Conservation (phyloP, 1,140 invertebrate genomes). For the Drosophila trapezifrons region DNA sequence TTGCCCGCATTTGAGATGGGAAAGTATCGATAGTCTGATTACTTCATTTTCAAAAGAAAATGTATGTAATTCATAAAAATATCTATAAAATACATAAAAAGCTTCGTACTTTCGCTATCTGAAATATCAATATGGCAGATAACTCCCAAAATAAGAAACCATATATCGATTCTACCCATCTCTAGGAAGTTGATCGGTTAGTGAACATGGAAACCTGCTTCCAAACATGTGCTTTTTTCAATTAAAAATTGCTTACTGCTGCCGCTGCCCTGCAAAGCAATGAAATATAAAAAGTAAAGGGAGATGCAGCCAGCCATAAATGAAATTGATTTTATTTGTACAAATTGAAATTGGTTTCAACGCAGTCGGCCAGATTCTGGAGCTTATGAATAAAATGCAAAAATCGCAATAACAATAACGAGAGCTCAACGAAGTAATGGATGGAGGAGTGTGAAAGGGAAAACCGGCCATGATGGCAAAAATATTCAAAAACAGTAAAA, state of each 20-base stretch:
- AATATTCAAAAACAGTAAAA: background rate
- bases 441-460: background rate
- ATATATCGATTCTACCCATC: background rate
- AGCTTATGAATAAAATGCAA: conserved; percentile 43
- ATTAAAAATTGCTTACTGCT: conserved; percentile 49
- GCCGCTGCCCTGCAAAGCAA: background rate
- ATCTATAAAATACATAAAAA: no score
- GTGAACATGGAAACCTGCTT: background rate
- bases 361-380: conserved; percentile 22
- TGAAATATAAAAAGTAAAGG: conserved; percentile 17
- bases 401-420: conserved; percentile 36
- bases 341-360: conserved; percentile 51
- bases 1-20: background rate
- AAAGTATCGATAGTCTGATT: background rate
- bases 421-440: background rate
- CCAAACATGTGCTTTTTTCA: conserved; percentile 11
- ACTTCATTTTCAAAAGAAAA: no score
- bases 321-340: conserved; percentile 55
- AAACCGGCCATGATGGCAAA: background rate
- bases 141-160: no score
- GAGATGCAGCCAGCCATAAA: conserved; percentile 35
- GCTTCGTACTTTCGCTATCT: no score
- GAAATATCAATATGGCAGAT: no score
- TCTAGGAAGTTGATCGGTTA: background rate
- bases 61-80: no score